Base-by-base conservation (phyloP, 2,113 vertebrate species). In the Carassius gibelio region DNA sequence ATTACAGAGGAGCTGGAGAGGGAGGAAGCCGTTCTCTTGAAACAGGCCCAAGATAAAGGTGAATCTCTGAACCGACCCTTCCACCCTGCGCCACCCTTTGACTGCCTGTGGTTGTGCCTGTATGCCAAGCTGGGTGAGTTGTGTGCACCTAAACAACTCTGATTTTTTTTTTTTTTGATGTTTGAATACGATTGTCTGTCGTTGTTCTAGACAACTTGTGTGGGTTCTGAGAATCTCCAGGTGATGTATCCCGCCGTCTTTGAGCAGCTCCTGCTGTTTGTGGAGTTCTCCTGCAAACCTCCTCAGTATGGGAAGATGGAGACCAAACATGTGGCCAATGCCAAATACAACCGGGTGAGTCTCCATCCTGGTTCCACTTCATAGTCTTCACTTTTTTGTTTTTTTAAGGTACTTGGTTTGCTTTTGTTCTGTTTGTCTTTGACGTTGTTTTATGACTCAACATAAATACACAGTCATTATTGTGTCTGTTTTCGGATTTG, bases 191-290 rank as follows among this genome's bases (percentile, higher is more conserved):
- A 62, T 61, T 23, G 38, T 78, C 1, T 83, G 2, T 17, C 4
- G 15, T 82, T 62, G 74, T 78, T 93, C 66, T 90, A 99, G 98
- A 97, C 97, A 85, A 99, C 99, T 92, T 99, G 98, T 88, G 94
- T 99, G 87, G 97, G 98, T 87, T 96, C 97, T 5, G 98, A 99
- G 95, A 96, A 94, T 87, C 98, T 99, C 96, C 98, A 99, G 94
- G 96, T 97, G 94, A 99, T 99, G 98, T 99, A 99, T 94, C 98
- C 98, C 45, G 97, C 98, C 90, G 98, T 99, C 93, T 99, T 99
- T 50, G 94, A 98, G 89, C 98, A 99, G 90, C 96, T 99, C 62
- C 93, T 99, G 88, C 96, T 97, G 86, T 99, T 99, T 91, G 97
- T 98, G 80, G 97, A 99, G 93, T 99, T 99, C 90, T 98, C 98